Conservation (phyloP, 2,113 vertebrate species). For the Ornithorhynchus anatinus region DNA sequence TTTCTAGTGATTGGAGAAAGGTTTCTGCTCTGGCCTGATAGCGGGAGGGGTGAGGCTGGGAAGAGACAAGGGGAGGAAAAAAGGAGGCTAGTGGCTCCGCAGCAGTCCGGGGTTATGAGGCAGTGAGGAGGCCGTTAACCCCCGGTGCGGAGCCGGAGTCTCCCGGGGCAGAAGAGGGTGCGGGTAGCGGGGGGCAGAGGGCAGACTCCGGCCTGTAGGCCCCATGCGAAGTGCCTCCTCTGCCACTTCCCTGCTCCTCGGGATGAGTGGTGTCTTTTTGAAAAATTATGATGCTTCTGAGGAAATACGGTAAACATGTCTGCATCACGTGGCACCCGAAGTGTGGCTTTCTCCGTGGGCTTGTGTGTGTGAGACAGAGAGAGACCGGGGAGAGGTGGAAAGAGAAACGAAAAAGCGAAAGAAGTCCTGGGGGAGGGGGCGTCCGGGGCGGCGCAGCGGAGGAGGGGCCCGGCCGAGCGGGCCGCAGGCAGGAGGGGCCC, state of each 20-base stretch:
- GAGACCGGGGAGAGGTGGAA: no score
- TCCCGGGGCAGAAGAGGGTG: background rate
- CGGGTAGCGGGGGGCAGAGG: background rate
- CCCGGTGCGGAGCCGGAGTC: background rate
- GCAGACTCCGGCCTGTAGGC: background rate
- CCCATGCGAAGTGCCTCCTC: background rate
- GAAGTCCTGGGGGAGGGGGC: background rate
- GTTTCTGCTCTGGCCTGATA: no score
- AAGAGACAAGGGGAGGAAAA: no score
- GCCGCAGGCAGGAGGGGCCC: background rate
- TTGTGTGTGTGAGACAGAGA: no score
- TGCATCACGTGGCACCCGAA: constrained; percentile 44
- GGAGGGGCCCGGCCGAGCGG: background rate
- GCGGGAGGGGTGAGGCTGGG: no score
- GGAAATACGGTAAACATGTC: constrained; percentile 48
- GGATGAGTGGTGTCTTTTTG: no score
- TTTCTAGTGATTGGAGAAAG: background rate
- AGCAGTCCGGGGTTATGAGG: no score
- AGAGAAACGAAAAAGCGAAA: background rate
- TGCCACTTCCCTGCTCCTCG: background rate
- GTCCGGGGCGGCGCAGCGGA: background rate
- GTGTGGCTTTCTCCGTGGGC: constrained; percentile 5
- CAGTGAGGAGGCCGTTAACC: background rate
- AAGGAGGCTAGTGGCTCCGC: no score
- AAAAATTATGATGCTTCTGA: no score